Evolutionary conservation across 2,888 invertebrate genomes (phyloP).

Genomic region (Amphipoea oculea): DNA sequence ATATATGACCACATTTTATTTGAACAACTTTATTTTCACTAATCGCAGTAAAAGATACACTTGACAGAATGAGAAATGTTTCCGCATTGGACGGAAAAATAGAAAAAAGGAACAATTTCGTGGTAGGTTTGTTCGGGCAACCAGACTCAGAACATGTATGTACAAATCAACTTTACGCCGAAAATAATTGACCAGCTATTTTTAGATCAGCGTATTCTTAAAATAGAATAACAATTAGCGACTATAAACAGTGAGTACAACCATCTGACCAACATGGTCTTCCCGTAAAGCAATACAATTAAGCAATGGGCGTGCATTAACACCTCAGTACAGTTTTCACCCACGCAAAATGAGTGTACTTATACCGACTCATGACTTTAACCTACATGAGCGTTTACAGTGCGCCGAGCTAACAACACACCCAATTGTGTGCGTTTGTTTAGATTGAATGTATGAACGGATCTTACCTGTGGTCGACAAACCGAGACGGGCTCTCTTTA

Average conservation of each 20-base stretch:
- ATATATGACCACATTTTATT: slow-evolving; percentile 72
- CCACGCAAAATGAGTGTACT: slow-evolving; percentile 81
- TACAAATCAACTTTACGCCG: neutral
- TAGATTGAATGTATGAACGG: slow-evolving; percentile 73
- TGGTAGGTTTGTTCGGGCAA: neutral
- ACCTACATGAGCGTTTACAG: slow-evolving; percentile 78
- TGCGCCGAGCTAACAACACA: slow-evolving; percentile 73
- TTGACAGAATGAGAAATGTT: slow-evolving; percentile 23
- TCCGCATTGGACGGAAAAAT: slow-evolving; percentile 17
- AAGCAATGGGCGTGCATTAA: slow-evolving; percentile 89
- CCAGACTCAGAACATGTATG: neutral
- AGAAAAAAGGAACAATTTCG: neutral
- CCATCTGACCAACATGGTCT: slow-evolving; percentile 82
- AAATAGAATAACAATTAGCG: slow-evolving; percentile 85
- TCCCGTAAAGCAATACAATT: slow-evolving; percentile 88
- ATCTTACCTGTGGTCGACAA: slow-evolving; percentile 74
- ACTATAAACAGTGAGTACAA: slow-evolving; percentile 80
- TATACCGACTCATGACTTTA: slow-evolving; percentile 78
- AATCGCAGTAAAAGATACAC: slow-evolving; percentile 11
- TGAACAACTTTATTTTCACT: slow-evolving; percentile 56
- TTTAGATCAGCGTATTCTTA: slow-evolving; percentile 54
- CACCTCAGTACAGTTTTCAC: slow-evolving; percentile 84
- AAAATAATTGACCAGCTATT: slow-evolving; percentile 18
- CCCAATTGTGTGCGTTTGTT: slow-evolving; percentile 76
- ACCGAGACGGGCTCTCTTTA: slow-evolving; percentile 72